These are phyloP conservation scores for Choloepus didactylus DNA, from an alignment of 2,797 vertebrate genomes.

Conservation along the genomic window DNA sequence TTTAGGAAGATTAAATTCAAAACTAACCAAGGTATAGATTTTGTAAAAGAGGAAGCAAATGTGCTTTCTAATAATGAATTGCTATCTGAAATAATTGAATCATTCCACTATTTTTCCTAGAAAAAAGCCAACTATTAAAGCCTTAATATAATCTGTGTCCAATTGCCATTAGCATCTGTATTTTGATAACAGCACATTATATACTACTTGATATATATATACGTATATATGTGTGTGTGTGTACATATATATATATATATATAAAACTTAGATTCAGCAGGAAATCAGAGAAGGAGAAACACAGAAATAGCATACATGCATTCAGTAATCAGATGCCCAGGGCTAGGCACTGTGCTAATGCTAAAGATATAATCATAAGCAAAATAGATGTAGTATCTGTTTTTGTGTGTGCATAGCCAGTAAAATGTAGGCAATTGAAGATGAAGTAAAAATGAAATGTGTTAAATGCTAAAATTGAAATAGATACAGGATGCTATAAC, in stretches of 20 bases:
- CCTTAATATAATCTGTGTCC: not conserved
- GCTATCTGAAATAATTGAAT: constrained; percentile 25
- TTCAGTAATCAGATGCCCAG: not conserved
- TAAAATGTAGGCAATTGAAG: constrained; percentile 46
- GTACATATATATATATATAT: no score
- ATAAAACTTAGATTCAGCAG: constrained; percentile 12
- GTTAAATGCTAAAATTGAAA: not conserved
- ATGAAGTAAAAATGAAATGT: not conserved
- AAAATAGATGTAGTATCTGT: not conserved
- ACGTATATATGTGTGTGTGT: no score
- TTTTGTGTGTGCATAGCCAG: not conserved
- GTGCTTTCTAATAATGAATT: constrained; percentile 5
- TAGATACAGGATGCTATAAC: not conserved
- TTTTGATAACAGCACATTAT: constrained; percentile 37
- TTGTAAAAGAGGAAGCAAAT: constrained; percentile 32
- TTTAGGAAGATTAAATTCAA: constrained; percentile 2
- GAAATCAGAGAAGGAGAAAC: not conserved
- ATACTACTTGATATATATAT: not conserved
- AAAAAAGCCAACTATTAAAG: constrained; percentile 3
- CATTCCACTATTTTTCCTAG: not conserved
- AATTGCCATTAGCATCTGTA: not conserved
- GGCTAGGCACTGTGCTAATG: not conserved
- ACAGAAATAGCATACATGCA: not conserved
- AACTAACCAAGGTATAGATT: not conserved
- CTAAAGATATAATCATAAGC: constrained; percentile 10